Evolutionary conservation across 2,797 vertebrate species (phyloP).

Genomic region (Microctenopoma lineatum): DNA sequence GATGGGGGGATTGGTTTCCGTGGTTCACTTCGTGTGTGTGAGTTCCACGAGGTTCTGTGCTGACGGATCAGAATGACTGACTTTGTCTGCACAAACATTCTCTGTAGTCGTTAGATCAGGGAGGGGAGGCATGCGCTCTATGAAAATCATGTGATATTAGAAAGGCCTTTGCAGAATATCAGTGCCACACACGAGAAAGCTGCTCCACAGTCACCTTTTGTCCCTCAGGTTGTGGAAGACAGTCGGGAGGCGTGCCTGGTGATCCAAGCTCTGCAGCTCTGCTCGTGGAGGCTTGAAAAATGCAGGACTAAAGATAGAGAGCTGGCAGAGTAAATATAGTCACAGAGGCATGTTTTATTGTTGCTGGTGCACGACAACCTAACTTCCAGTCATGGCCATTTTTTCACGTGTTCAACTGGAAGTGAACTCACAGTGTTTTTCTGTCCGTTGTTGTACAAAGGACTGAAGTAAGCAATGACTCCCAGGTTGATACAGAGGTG

Average conservation of each 20-base stretch:
- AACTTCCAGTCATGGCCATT: constrained; percentile 33
- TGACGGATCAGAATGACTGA: no score
- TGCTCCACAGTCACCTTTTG: constrained; percentile 25
- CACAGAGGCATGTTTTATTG: constrained; percentile 27
- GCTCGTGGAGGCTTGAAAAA: constrained; percentile 48
- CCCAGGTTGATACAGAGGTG: constrained; percentile 12
- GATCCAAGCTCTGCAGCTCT: constrained; percentile 36
- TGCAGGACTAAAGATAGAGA: constrained; percentile 38
- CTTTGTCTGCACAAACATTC: neutral
- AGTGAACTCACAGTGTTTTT: constrained; percentile 27
- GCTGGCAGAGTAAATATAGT: constrained; percentile 37
- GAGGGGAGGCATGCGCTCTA: neutral
- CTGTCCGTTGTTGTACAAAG: constrained; percentile 1
- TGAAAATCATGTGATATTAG: constrained; percentile 13
- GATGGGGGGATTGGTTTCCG: no score
- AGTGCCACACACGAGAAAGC: neutral
- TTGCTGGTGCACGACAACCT: constrained; percentile 25
- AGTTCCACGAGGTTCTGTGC: no score
- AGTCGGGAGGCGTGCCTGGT: constrained; percentile 12
- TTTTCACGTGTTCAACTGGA: constrained; percentile 27
- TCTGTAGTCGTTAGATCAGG: constrained; percentile 2
- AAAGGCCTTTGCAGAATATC: neutral
- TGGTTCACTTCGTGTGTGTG: no score
- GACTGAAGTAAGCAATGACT: constrained; percentile 29
- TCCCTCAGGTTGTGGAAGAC: constrained; percentile 1